These are phyloP conservation scores for Mesocentrotus franciscanus DNA, from an alignment of 53 echinoderm and acorn worm species.

Conservation along the genomic window DNA sequence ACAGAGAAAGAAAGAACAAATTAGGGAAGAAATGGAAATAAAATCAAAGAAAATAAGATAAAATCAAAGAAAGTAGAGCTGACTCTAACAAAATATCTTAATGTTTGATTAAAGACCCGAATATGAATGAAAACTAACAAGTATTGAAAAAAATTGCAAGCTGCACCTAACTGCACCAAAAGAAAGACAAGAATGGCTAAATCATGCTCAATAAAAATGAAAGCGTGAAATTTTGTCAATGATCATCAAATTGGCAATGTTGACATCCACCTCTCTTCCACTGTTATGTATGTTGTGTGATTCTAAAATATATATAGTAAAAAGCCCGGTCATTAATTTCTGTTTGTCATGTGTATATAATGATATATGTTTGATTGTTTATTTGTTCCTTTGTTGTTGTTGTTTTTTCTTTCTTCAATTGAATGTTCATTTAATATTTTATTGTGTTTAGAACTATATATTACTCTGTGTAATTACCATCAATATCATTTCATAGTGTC, in stretches of 20 bases:
- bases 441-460: not conserved
- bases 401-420: not conserved
- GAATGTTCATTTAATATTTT: not conserved
- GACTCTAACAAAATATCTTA: not conserved
- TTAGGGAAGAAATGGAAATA: no score
- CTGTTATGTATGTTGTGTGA: not conserved
- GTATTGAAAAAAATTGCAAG: not conserved
- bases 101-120: not conserved
- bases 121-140: not conserved
- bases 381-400: not conserved
- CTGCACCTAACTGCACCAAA: not conserved
- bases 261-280: conserved; percentile 58
- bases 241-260: conserved; percentile 41
- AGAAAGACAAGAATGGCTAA: not conserved
- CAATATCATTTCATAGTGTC: no score
- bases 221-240: conserved; percentile 8
- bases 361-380: not conserved
- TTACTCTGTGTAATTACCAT: not conserved
- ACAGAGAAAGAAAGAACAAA: no score
- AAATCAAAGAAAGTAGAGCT: not conserved
- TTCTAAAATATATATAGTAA: not conserved
- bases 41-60: no score
- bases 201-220: not conserved
- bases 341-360: not conserved
- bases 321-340: not conserved